phyloP scores from a whole-genome alignment of 2,113 vertebrate genomes.

The Crocuta crocuta region DNA sequence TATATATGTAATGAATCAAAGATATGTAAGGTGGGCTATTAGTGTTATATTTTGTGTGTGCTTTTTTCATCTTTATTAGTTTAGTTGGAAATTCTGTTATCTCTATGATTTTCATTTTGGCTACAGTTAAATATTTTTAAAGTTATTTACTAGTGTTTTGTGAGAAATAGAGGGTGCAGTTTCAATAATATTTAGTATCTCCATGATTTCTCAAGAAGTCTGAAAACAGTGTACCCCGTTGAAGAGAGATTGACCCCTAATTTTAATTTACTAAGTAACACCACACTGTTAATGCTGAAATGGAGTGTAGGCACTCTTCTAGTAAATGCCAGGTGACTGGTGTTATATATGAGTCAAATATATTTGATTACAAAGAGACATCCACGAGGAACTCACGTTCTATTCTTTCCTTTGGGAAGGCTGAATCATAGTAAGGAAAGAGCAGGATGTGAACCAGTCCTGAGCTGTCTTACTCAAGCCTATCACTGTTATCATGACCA shows the following conservation, averaged over 20 bases:
- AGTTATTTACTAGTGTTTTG: not conserved
- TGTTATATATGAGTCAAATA: not conserved
- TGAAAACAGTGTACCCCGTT: not conserved
- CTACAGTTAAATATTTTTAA: not conserved
- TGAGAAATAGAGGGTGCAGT: not conserved
- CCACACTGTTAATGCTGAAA: not conserved
- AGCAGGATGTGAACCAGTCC: not conserved
- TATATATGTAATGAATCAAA: not conserved
- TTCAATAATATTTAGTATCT: not conserved
- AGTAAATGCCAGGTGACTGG: not conserved
- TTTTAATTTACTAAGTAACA: not conserved
- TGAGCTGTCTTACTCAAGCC: not conserved
- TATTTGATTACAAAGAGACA: slow-evolving; percentile 47
- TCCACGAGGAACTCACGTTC: not conserved
- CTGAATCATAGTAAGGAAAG: not conserved
- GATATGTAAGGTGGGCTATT: not conserved
- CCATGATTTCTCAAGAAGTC: not conserved
- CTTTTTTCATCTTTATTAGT: not conserved
- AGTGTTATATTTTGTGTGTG: not conserved
- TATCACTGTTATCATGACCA: not conserved
- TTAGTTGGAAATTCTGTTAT: not conserved
- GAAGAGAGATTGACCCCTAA: not conserved
- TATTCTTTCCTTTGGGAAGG: not conserved
- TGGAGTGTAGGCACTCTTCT: not conserved
- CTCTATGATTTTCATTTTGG: not conserved